Percentiles rank a stretch among this genome's conserved stretches.
Evolutionary conservation across 2,888 invertebrate genomes (phyloP).

Genomic region (Dastarcus helophoroides): DNA sequence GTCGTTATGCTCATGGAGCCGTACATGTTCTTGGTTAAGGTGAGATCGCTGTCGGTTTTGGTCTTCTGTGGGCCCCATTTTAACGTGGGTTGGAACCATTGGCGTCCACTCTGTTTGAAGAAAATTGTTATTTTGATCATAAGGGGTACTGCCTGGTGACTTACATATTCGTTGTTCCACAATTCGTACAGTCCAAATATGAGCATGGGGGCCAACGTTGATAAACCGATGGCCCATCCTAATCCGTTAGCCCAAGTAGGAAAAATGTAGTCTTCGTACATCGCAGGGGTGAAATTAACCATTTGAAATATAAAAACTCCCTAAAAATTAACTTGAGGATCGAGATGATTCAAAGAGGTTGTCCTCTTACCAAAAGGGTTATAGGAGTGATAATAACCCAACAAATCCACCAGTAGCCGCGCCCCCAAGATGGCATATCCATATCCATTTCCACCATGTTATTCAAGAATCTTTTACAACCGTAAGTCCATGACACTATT

Average conservation of each 20-base stretch:
- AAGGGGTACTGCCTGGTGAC: too few relatives aligned
- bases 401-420: conserved; percentile 57
- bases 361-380: conserved; percentile 60
- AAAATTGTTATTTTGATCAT: too few relatives aligned
- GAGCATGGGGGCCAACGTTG: conserved; percentile 59
- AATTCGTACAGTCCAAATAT: too few relatives aligned
- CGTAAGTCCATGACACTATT: conserved; percentile 59
- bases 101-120: too few relatives aligned
- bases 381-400: conserved; percentile 63
- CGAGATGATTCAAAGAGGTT: too few relatives aligned
- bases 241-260: conserved; percentile 58
- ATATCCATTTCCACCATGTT: conserved; percentile 53
- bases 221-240: conserved; percentile 60
- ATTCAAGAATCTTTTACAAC: conserved; percentile 46
- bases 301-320: conserved; percentile 63
- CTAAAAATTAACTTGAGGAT: conserved; percentile 44
- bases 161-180: conserved; percentile 35
- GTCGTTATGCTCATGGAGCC: too few relatives aligned
- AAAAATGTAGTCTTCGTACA: conserved; percentile 55
- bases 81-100: too few relatives aligned
- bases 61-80: too few relatives aligned
- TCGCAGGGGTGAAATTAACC: conserved; percentile 49
- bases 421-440: conserved; percentile 46
- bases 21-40: too few relatives aligned
- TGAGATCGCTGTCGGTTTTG: too few relatives aligned